phyloP scores from a whole-genome alignment of 2,888 invertebrate genomes.

The Phalera bucephala region DNA sequence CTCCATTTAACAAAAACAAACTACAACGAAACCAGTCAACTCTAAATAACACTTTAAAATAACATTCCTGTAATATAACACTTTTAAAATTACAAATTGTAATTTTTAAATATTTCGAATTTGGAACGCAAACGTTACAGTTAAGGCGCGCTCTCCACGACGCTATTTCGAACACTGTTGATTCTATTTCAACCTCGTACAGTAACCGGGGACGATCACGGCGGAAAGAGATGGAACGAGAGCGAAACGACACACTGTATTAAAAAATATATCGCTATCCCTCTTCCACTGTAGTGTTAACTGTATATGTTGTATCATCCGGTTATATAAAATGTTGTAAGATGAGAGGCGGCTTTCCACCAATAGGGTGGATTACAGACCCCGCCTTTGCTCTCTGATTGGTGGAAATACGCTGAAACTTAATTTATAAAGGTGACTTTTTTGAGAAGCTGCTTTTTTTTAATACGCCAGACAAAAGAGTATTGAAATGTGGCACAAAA shows the following conservation, averaged over 20 bases:
- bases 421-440: constrained; percentile 82
- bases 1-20: constrained; percentile 50
- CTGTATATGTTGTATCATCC: constrained; percentile 83
- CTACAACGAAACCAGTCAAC: constrained; percentile 22
- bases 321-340: constrained; percentile 82
- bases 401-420: constrained; percentile 71
- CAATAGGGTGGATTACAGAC: constrained; percentile 51
- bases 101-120: constrained; percentile 19
- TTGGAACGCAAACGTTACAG: constrained; percentile 44
- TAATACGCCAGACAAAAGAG: constrained; percentile 71
- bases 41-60: too few relatives aligned
- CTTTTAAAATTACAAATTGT: constrained; percentile 14
- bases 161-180: constrained; percentile 74
- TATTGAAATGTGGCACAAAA: constrained; percentile 76
- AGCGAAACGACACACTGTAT: constrained; percentile 76
- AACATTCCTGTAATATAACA: constrained; percentile 25
- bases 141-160: constrained; percentile 54
- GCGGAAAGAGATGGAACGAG: constrained; percentile 54
- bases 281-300: constrained; percentile 70
- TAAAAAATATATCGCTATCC: constrained; percentile 55
- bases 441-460: constrained; percentile 70
- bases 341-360: constrained; percentile 54
- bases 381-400: constrained; percentile 65
- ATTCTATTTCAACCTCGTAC: constrained; percentile 67
- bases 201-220: constrained; percentile 52